Evolutionary conservation across 2,113 vertebrate species (phyloP), one percentile per base, ranked within the genome.

Genomic region (Aegithalos caudatus): DNA sequence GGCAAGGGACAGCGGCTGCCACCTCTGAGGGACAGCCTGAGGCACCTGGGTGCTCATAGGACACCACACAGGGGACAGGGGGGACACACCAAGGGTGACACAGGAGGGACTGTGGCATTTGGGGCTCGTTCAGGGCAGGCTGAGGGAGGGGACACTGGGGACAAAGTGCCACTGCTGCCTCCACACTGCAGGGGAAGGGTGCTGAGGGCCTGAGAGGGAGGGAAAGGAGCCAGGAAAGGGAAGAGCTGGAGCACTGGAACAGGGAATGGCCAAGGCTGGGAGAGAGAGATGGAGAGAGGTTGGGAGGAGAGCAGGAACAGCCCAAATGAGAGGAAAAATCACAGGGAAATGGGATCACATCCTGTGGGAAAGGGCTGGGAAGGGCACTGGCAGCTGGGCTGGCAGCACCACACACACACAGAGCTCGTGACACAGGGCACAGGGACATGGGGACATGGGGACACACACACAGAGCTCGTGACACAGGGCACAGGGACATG

Each of bases 121-220:
- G 44, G 50, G 40, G 44, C n/a, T 90, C 11, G 5, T 21, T 21
- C 21, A 2, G 17, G 31, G 7, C 31, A 37, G 37, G 54, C 54
- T 62, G 40, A 78, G 38, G 40, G 56, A 45, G 10, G 57, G 47
- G 60, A 83, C 28, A 44, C 19, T 17, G 67, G 27, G 53, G 40
- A 67, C 71, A 37, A 25, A 50, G 51, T 9, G n/a, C 19, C 50
- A 48, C 2, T 5, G 70, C 65, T 85, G 33, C 25, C 47, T 47
- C 67, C 54, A 31, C 2, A 0, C 1, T 1, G 35, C 29, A 28
- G 29, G 45, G 65, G 38, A 38, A 38, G 29, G 83, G 51, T 6
- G 9, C 23, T 0, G 3, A 37, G 54, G 1, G 9, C 24, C 74
- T 23, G 3, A 23, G n/a, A 65, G 5, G 14, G 33, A 44, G 11